Evolutionary conservation across 1,140 invertebrate species (phyloP).

Genomic region (Arctopsyche grandis): DNA sequence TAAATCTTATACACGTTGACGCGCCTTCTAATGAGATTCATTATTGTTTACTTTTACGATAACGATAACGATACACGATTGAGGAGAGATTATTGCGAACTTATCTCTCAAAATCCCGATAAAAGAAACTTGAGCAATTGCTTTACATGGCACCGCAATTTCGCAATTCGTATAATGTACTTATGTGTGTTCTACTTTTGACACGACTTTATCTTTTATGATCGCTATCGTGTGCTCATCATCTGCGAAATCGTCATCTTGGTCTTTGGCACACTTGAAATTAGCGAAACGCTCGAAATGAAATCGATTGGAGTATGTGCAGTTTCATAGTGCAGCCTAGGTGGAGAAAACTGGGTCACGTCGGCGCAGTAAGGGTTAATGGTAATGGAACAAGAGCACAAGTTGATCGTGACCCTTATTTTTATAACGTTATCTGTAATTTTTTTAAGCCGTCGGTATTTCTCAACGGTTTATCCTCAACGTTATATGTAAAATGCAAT

Average conservation of each 20-base stretch:
- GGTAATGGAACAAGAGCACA: conserved; percentile 2
- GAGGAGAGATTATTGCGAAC: too few relatives aligned
- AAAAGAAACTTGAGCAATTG: too few relatives aligned
- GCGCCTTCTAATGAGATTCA: too few relatives aligned
- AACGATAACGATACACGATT: too few relatives aligned
- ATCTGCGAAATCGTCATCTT: neutral
- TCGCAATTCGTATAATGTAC: neutral
- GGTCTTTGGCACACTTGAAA: neutral
- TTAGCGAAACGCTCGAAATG: neutral
- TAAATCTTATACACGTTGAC: too few relatives aligned
- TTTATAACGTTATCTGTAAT: neutral
- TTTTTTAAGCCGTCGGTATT: too few relatives aligned
- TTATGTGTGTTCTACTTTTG: neutral
- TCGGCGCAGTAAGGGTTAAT: conserved; percentile 28
- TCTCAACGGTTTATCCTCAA: neutral
- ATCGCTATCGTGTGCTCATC: neutral
- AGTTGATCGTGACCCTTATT: conserved; percentile 23
- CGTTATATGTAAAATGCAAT: too few relatives aligned
- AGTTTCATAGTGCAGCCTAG: conserved; percentile 17
- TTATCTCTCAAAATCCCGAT: too few relatives aligned
- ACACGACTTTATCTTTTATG: neutral
- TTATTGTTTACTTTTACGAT: too few relatives aligned
- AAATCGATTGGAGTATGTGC: neutral
- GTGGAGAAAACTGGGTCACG: conserved; percentile 14
- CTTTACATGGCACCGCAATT: neutral